phyloP scores from a whole-genome alignment of 23 tunicate species.

The Aplidium turbinatum region DNA sequence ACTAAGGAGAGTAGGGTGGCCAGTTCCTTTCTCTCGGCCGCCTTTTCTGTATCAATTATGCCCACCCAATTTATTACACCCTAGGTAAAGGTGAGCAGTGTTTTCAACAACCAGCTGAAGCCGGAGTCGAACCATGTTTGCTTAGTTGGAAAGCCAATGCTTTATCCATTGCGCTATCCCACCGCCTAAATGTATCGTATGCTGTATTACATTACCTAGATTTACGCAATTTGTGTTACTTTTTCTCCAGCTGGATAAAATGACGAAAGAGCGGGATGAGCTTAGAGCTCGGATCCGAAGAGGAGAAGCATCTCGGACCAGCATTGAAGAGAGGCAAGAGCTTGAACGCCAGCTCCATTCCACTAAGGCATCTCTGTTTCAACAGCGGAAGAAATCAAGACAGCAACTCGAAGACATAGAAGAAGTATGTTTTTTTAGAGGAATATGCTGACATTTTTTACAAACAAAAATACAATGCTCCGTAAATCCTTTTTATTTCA shows the following conservation, averaged over 20 bases:
- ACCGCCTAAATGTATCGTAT: too few relatives aligned
- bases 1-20: too few relatives aligned
- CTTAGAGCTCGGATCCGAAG: slow-evolving; percentile 59
- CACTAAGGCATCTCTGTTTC: slow-evolving; percentile 51
- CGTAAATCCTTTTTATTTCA: slow-evolving; percentile 3
- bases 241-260: slow-evolving; percentile 29
- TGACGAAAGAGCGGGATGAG: slow-evolving; percentile 68
- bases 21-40: too few relatives aligned
- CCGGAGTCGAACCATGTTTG: too few relatives aligned
- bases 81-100: too few relatives aligned
- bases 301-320: slow-evolving; percentile 75
- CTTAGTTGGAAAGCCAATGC: too few relatives aligned
- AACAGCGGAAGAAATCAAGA: slow-evolving; percentile 55
- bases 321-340: slow-evolving; percentile 74
- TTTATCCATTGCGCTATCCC: too few relatives aligned
- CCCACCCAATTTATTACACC: too few relatives aligned
- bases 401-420: slow-evolving; percentile 71
- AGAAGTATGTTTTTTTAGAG: slow-evolving; percentile 38
- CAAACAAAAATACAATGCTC: neutral
- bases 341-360: slow-evolving; percentile 70
- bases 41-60: too few relatives aligned
- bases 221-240: too few relatives aligned
- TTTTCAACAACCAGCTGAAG: too few relatives aligned
- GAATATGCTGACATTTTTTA: neutral
- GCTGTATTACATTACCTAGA: too few relatives aligned